phyloP scores from a whole-genome alignment of 2,888 invertebrate genomes.

The Aspidiotus destructor region DNA sequence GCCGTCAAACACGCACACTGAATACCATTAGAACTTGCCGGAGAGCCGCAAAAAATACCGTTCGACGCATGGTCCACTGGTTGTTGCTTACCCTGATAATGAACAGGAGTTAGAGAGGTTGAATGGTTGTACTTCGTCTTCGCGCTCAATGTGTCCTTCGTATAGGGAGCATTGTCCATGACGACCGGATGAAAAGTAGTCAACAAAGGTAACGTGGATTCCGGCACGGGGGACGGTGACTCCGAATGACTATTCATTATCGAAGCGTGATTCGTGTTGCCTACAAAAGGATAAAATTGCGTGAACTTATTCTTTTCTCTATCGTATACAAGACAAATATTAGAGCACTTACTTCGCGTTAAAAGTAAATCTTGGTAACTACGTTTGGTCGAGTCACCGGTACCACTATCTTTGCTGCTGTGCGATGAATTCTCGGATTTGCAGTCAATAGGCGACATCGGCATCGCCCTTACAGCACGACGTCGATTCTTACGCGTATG shows the following conservation, averaged over 20 bases:
- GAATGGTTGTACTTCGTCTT: slow-evolving; percentile 17
- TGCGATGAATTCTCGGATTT: slow-evolving; percentile 62
- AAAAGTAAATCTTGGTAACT: slow-evolving; percentile 44
- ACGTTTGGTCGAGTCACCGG: slow-evolving; percentile 67
- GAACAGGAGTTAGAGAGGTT: slow-evolving; percentile 9
- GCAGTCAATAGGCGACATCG: slow-evolving; percentile 44
- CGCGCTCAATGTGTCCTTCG: slow-evolving; percentile 10
- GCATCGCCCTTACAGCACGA: slow-evolving; percentile 1
- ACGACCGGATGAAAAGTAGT: slow-evolving; percentile 34
- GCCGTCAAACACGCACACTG: slow-evolving; percentile 29
- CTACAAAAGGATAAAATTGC: neutral
- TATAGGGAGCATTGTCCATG: slow-evolving; percentile 10
- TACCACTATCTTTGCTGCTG: slow-evolving; percentile 63
- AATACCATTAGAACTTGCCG: slow-evolving; percentile 26
- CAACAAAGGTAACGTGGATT: slow-evolving; percentile 34
- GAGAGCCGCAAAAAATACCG: slow-evolving; percentile 25
- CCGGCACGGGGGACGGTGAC: slow-evolving; percentile 28
- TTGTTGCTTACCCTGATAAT: slow-evolving; percentile 17
- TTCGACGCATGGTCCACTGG: neutral
- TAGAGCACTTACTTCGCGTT: slow-evolving; percentile 7
- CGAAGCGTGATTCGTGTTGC: slow-evolving; percentile 18
- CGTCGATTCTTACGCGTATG: slow-evolving; percentile 52
- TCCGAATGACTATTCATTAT: slow-evolving; percentile 22
- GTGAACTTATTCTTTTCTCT: neutral
- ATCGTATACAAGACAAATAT: too few species aligned